phyloP scores from a whole-genome alignment of 2,113 vertebrate genomes.

The Entomyzon cyanotis region DNA sequence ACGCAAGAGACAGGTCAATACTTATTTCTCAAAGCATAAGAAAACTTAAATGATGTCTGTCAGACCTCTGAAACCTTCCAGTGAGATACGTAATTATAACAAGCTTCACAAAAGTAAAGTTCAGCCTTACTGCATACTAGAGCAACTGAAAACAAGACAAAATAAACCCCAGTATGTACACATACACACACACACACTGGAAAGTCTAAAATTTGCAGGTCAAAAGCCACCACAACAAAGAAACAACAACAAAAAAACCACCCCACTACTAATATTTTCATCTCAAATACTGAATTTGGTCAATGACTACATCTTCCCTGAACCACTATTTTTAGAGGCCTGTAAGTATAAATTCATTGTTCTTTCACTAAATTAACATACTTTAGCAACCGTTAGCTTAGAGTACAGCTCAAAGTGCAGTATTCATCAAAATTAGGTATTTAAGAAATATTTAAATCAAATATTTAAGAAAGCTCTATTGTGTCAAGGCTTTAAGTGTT shows the following conservation, averaged over 20 bases:
- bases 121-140: conserved; percentile 54
- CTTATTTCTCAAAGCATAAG: background rate
- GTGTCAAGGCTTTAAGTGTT: background rate
- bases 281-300: background rate
- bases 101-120: conserved; percentile 53
- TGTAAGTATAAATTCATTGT: background rate
- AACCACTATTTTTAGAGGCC: background rate
- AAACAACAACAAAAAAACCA: background rate
- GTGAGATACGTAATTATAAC: conserved; percentile 14
- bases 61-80: conserved; percentile 52
- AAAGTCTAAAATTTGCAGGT: conserved; percentile 40
- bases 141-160: conserved; percentile 55
- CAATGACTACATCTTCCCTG: background rate
- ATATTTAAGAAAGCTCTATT: background rate
- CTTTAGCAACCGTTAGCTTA: conserved; percentile 44
- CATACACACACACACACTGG: background rate
- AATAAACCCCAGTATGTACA: conserved; percentile 37
- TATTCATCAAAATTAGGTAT: background rate
- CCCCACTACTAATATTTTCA: background rate
- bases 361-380: background rate
- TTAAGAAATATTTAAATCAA: background rate
- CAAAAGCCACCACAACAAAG: conserved; percentile 62
- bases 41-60: background rate
- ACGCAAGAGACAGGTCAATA: conserved; percentile 56
- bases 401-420: background rate